These are phyloP conservation scores for Apostichopus japonicus DNA, from an alignment of 35 echinoderm and acorn worm species.

Conservation along the genomic window DNA sequence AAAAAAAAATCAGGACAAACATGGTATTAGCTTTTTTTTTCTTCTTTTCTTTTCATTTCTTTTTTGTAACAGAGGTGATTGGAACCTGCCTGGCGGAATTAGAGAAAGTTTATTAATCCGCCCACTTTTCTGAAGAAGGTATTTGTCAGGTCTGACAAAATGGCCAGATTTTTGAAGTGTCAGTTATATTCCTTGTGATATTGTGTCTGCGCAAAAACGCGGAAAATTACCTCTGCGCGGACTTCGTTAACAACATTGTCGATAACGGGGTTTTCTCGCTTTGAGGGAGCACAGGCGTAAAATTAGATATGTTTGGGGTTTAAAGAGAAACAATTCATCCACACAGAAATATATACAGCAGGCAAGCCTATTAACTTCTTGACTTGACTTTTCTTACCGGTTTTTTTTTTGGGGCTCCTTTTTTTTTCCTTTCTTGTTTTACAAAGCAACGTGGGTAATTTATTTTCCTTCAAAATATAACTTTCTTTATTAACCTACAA, in stretches of 20 bases:
- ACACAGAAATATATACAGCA: conserved; percentile 49
- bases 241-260: conserved; percentile 46
- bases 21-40: no score
- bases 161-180: conserved; percentile 41
- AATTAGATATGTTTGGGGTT: conserved; percentile 24
- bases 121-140: conserved; percentile 26
- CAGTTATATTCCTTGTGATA: conserved; percentile 53
- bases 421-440: not conserved
- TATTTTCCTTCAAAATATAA: conserved; percentile 46
- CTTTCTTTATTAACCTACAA: conserved; percentile 13
- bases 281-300: conserved; percentile 48
- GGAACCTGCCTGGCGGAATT: not conserved
- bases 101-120: conserved; percentile 22
- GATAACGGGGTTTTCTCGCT: conserved; percentile 38
- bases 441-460: conserved; percentile 43
- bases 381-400: not conserved
- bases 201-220: conserved; percentile 63
- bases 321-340: conserved; percentile 33
- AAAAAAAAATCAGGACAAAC: not conserved
- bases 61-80: no score
- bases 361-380: conserved; percentile 45
- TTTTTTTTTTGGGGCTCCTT: no score
- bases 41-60: no score
- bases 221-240: conserved; percentile 58
- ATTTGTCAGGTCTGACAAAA: conserved; percentile 21